Conservation (phyloP, 2,888 invertebrate species). For the Alviniconcha strummeri region DNA sequence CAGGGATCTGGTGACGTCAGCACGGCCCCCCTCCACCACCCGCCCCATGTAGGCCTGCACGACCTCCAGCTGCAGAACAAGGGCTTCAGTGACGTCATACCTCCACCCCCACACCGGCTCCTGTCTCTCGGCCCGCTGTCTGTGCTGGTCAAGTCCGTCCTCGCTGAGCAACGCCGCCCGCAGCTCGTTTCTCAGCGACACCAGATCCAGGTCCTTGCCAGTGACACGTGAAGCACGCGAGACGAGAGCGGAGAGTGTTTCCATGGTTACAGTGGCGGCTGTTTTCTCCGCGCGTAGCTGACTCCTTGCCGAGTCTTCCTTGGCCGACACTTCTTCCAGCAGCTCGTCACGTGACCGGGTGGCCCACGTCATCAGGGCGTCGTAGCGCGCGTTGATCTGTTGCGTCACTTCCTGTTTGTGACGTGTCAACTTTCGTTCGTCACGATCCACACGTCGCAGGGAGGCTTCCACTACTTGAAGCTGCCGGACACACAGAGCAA, state of each 20-base stretch:
- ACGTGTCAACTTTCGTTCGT: background rate
- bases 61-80: background rate
- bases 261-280: background rate
- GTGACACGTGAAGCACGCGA: background rate
- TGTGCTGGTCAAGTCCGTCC: background rate
- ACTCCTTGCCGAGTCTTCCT: background rate
- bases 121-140: background rate
- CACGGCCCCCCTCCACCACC: background rate
- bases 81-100: no score
- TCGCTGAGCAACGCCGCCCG: slow-evolving; percentile 11
- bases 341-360: slow-evolving; percentile 12
- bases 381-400: slow-evolving; percentile 5
- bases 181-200: slow-evolving; percentile 11
- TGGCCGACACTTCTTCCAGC: slow-evolving; percentile 3
- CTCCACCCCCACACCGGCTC: no score
- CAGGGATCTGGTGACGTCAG: background rate
- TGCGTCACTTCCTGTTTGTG: slow-evolving; percentile 18
- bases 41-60: slow-evolving; percentile 3
- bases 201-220: background rate
- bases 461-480: background rate
- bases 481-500: background rate
- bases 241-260: background rate
- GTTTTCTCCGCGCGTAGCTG: background rate
- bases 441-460: background rate
- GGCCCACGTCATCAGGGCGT: background rate